Evolutionary conservation across 2,113 vertebrate species (phyloP).

Genomic region (Raja brachyura): DNA sequence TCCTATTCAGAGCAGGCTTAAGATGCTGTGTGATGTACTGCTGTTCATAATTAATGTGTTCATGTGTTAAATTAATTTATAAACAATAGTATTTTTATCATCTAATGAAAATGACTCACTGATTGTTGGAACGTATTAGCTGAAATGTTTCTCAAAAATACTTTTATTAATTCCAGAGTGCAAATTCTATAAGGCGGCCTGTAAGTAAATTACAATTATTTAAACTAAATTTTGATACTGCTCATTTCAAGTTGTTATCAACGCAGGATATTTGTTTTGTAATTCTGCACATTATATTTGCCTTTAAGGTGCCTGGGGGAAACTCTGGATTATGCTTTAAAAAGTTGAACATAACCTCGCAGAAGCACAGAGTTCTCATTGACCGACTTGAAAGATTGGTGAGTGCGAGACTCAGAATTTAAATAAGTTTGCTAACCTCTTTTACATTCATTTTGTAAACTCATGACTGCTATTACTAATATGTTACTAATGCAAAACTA

Average conservation of each 20-base stretch:
- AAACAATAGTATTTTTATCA: background rate
- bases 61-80: background rate
- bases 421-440: background rate
- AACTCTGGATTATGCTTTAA: constrained; percentile 89
- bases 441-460: background rate
- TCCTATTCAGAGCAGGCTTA: no score
- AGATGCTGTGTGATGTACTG: no score
- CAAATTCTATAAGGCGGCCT: constrained; percentile 78
- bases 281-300: constrained; percentile 41
- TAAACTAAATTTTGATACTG: background rate
- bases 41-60: no score
- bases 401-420: constrained; percentile 42
- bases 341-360: constrained; percentile 83
- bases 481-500: background rate
- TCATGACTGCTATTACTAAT: background rate
- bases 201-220: constrained; percentile 65
- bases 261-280: background rate
- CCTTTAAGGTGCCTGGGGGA: constrained; percentile 68
- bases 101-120: background rate
- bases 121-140: background rate
- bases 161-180: constrained; percentile 69
- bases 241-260: background rate
- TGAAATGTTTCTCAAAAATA: background rate
- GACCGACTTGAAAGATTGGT: constrained; percentile 82
- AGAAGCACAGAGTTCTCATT: constrained; percentile 69